These are phyloP conservation scores for Pantherophis vulpinus DNA, from an alignment of 2,797 vertebrate genomes.

Conservation along the genomic window DNA sequence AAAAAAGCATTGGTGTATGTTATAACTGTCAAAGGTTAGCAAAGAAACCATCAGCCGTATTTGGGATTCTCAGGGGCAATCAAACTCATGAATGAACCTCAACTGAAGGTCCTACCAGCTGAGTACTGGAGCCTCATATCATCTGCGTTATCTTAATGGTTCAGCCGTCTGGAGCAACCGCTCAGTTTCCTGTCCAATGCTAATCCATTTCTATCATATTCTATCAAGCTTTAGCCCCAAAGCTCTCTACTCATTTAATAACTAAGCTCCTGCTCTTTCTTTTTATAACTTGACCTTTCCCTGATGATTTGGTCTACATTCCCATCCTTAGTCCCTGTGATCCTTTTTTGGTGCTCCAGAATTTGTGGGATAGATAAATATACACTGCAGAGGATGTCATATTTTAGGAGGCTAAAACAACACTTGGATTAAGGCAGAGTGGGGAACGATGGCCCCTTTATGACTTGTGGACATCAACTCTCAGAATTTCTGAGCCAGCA, in stretches of 20 bases:
- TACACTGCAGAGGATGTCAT: not conserved
- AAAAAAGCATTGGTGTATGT: fast-evolving
- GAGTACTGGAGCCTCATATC: too few relatives aligned
- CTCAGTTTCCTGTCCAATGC: not conserved
- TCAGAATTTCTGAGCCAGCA: not conserved
- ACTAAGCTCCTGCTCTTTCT: not conserved
- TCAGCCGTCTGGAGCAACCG: not conserved
- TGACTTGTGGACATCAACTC: not conserved
- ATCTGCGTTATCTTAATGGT: not conserved
- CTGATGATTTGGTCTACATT: not conserved
- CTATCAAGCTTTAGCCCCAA: not conserved
- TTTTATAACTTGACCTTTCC: not conserved
- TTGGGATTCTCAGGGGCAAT: not conserved
- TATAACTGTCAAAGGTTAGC: not conserved
- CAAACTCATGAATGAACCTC: not conserved
- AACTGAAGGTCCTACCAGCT: not conserved
- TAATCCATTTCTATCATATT: not conserved
- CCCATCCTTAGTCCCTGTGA: not conserved
- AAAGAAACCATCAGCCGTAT: not conserved
- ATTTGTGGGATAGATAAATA: not conserved
- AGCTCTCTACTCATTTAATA: not conserved
- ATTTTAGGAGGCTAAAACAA: not conserved
- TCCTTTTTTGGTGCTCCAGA: not conserved
- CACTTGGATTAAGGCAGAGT: not conserved
- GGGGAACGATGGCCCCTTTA: not conserved